Evolutionary conservation across 2,113 vertebrate species (phyloP).

Genomic region (Psammodynastes pulverulentus): DNA sequence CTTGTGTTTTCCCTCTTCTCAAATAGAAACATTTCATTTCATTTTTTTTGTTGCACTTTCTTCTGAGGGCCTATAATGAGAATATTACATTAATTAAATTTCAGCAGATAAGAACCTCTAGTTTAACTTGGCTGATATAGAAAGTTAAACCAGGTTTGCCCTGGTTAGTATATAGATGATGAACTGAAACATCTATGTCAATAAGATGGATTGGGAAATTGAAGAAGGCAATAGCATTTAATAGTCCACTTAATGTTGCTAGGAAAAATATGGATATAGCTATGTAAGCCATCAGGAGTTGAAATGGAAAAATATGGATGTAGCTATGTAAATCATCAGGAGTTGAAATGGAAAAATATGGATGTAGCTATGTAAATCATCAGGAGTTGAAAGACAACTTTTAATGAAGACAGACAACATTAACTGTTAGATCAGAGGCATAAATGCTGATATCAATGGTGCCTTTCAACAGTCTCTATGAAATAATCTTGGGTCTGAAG

Average conservation of each 20-base stretch:
- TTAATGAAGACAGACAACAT: neutral
- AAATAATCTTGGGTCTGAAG: neutral
- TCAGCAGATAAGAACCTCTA: neutral
- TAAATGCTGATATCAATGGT: neutral
- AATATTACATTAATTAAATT: neutral
- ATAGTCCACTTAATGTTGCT: neutral
- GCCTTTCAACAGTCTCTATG: neutral
- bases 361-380: neutral
- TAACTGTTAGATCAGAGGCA: neutral
- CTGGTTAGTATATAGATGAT: neutral
- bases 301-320: neutral
- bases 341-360: neutral
- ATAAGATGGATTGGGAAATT: neutral
- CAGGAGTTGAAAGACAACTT: neutral
- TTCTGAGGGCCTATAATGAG: neutral
- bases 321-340: neutral
- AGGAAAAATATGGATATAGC: neutral
- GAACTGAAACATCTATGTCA: neutral
- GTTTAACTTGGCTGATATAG: neutral
- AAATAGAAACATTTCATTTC: neutral
- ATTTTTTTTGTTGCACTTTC: rapidly evolving
- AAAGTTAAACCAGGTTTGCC: neutral
- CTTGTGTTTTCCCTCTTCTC: conserved; percentile 14
- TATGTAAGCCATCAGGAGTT: neutral
- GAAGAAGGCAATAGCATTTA: neutral